Base-by-base conservation (phyloP, 2,888 invertebrate genomes). In the Alloplasta piceator region DNA sequence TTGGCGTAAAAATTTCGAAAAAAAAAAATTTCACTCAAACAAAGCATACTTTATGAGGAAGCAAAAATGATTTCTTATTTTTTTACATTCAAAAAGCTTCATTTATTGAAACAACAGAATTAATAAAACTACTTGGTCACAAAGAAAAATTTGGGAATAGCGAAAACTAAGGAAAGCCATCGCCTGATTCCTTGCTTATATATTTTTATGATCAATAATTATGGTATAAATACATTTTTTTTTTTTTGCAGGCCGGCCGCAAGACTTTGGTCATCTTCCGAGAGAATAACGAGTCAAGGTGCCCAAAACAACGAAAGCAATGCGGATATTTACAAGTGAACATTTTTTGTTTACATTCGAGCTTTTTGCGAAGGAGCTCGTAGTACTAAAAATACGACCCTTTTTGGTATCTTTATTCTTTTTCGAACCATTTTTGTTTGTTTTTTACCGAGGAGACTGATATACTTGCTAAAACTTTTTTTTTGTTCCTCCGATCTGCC, bases 181-280 rank as follows among this genome's bases (percentile, higher is more conserved):
- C n/a, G n/a, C n/a, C n/a, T n/a, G n/a, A n/a, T n/a, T n/a, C n/a
- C n/a, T n/a, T n/a, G 26, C 26, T 26, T 3, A 26, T 26, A 26
- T 26, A 26, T 26, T 26, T 26, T 26, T 1, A 26, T 26, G 12
- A 58, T 50, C 55, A 41, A 52, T 50, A 26, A 6, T 43, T 36
- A 26, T 26, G 16, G n/a, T 26, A 10, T 1, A 39, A 9, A 48
- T 16, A 4, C 3, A 6, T n/a, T n/a, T 10, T 58, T 36, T 55
- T 70, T 64, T 79, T 14, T 78, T 82, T 78, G 39, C 58, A 89
- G 89, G 66, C 86, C 88, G 9, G 89, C 89, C 5, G 86, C 87
- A 38, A 85, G 84, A 78, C 80, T 88, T 61, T 89, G 89, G 89
- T 86, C 73, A 6, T 39, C 78, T 68, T 74, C 81, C 41, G 79